phyloP scores from a whole-genome alignment of 1,140 invertebrate genomes.

The Lasaia peninsularis region DNA sequence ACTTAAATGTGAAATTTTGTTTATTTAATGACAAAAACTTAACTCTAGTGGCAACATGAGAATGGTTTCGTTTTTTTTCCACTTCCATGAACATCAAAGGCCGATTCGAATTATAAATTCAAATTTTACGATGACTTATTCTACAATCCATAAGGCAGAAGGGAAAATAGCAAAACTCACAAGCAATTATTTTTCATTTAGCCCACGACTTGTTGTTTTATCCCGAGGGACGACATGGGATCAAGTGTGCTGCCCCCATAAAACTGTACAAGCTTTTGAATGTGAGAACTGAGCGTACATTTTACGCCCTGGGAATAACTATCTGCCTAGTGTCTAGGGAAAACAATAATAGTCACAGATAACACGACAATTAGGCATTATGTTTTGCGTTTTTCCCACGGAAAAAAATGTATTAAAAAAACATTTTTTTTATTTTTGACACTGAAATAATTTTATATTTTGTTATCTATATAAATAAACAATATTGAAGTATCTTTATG shows the following conservation, averaged over 20 bases:
- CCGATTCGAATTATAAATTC: no score
- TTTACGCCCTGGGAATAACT: constrained; percentile 33
- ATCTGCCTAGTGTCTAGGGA: constrained; percentile 32
- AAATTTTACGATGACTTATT: no score
- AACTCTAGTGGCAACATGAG: no score
- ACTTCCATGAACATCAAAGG: no score
- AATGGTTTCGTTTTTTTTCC: no score
- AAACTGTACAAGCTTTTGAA: constrained; percentile 59
- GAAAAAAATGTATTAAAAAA: no score
- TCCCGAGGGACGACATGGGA: constrained; percentile 57
- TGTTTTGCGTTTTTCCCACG: background rate
- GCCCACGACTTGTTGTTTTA: constrained; percentile 45
- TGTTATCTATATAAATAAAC: no score
- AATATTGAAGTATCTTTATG: no score
- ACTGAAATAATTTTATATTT: no score
- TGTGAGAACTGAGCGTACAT: constrained; percentile 51
- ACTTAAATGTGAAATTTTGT: no score
- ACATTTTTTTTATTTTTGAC: no score
- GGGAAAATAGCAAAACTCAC: constrained; percentile 9
- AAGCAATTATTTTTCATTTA: constrained; percentile 75
- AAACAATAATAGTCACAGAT: constrained; percentile 50
- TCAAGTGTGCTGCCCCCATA: constrained; percentile 50
- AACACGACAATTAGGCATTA: background rate
- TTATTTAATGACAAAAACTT: no score
- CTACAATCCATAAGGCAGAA: background rate